Percentiles rank a stretch among this genome's conserved stretches.
Conservation (phyloP, 2,888 invertebrate genomes). For the Macaria notata region DNA sequence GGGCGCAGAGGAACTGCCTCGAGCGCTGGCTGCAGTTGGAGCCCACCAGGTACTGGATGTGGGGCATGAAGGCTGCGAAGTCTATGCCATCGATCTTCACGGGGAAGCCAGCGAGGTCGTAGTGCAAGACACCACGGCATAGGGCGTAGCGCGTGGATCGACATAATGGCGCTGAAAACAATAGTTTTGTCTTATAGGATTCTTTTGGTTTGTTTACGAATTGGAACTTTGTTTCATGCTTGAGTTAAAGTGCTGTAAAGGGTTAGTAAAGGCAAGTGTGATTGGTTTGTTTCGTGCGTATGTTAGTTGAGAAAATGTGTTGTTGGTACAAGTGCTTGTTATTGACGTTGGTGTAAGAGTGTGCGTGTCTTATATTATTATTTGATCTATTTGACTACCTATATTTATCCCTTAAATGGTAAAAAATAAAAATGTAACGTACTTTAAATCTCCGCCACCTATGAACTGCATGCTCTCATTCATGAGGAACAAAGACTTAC, state of each 20-base stretch:
- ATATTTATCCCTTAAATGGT: too few species aligned
- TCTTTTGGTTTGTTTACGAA: too few species aligned
- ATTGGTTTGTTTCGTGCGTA: background rate
- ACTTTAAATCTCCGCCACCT: conserved; percentile 14
- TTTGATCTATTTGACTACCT: too few species aligned
- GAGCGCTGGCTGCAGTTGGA: conserved; percentile 85
- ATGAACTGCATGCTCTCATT: conserved; percentile 43
- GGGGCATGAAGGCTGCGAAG: conserved; percentile 69
- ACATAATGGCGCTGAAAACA: conserved; percentile 66
- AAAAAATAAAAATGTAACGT: background rate
- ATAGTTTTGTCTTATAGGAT: background rate
- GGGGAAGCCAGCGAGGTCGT: conserved; percentile 83
- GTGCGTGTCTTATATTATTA: too few species aligned
- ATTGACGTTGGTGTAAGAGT: too few species aligned
- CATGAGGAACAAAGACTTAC: conserved; percentile 51
- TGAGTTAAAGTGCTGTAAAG: too few species aligned
- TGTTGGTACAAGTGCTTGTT: too few species aligned
- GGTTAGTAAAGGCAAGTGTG: too few species aligned
- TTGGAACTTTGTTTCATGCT: too few species aligned
- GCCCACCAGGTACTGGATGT: conserved; percentile 82
- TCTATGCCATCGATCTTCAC: conserved; percentile 62
- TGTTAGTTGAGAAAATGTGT: background rate
- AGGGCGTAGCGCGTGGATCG: conserved; percentile 75
- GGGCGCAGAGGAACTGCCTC: conserved; percentile 83
- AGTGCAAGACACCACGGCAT: conserved; percentile 86